Evolutionary conservation across 2,113 vertebrate genomes (phyloP).

Genomic region (Pholis gunnellus): DNA sequence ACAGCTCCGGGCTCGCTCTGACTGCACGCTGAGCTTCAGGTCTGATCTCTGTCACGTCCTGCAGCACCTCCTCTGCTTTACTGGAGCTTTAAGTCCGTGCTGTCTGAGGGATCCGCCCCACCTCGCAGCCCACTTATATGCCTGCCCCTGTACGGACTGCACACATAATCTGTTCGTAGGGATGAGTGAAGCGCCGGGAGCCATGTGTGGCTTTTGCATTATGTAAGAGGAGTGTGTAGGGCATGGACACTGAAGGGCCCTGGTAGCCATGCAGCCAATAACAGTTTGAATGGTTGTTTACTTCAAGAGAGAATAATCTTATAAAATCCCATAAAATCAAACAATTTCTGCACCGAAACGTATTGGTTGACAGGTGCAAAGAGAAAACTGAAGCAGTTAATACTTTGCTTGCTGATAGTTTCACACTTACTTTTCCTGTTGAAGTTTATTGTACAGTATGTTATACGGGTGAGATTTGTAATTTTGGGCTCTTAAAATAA

Average conservation of each 20-base stretch:
- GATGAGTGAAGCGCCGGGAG: conserved; percentile 51
- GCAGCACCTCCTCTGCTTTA: conserved; percentile 31
- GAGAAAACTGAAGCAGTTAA: background rate
- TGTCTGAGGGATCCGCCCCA: conserved; percentile 52
- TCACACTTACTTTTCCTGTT: background rate
- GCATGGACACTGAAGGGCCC: conserved; percentile 1
- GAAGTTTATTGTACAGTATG: background rate
- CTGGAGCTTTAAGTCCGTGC: conserved; percentile 57
- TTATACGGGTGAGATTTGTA: background rate
- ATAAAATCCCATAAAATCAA: background rate
- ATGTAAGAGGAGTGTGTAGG: conserved; percentile 51
- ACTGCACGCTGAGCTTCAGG: conserved; percentile 2
- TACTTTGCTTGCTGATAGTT: background rate
- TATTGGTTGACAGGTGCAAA: background rate
- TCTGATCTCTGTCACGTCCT: conserved; percentile 44
- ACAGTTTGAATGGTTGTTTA: conserved; percentile 4
- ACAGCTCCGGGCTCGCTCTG: conserved; percentile 45
- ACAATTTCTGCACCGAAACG: background rate
- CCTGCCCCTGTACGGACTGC: conserved; percentile 10
- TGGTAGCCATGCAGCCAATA: background rate
- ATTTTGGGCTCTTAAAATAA: background rate
- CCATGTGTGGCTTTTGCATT: conserved; percentile 52
- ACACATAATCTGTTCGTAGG: conserved; percentile 45
- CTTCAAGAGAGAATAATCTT: background rate
- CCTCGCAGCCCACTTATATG: conserved; percentile 9